These are phyloP conservation scores for Graptemys geographica DNA, from an alignment of 2,797 vertebrate genomes.

Conservation along the genomic window DNA sequence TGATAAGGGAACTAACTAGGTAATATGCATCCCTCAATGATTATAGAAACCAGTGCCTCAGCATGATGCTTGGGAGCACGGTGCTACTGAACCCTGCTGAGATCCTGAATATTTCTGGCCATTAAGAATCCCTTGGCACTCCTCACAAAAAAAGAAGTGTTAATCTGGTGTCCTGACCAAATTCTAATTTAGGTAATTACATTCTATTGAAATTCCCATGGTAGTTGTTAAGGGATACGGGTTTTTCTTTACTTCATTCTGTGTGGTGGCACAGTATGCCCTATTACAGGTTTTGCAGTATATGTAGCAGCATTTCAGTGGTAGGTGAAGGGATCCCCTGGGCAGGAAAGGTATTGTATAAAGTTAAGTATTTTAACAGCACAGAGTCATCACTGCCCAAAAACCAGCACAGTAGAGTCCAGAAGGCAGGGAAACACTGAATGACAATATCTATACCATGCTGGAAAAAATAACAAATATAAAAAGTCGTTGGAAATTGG, in stretches of 20 bases:
- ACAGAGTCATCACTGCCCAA: background rate
- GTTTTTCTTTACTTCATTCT: constrained; percentile 25
- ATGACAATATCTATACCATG: background rate
- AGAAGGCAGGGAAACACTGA: background rate
- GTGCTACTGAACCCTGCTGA: constrained; percentile 18
- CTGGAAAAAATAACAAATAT: background rate
- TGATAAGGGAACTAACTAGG: background rate
- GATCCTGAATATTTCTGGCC: constrained; percentile 16
- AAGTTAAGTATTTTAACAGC: background rate
- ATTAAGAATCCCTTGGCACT: background rate
- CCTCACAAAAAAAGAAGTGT: constrained; percentile 39
- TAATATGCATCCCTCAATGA: constrained; percentile 13
- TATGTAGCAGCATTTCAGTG: constrained; percentile 30
- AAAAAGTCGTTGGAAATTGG: background rate
- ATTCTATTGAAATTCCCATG: constrained; percentile 50
- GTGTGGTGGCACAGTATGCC: background rate
- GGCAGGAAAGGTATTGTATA: background rate
- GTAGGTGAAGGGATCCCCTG: constrained; percentile 16
- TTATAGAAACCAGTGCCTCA: background rate
- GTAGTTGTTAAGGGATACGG: constrained; percentile 47
- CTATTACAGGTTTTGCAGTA: constrained; percentile 24
- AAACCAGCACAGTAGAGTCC: background rate
- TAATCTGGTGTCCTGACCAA: constrained; percentile 56
- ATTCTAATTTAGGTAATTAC: constrained; percentile 56
- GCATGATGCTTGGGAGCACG: background rate